phyloP scores from a whole-genome alignment of 2,113 vertebrate species.

The Ailuropoda melanoleuca region DNA sequence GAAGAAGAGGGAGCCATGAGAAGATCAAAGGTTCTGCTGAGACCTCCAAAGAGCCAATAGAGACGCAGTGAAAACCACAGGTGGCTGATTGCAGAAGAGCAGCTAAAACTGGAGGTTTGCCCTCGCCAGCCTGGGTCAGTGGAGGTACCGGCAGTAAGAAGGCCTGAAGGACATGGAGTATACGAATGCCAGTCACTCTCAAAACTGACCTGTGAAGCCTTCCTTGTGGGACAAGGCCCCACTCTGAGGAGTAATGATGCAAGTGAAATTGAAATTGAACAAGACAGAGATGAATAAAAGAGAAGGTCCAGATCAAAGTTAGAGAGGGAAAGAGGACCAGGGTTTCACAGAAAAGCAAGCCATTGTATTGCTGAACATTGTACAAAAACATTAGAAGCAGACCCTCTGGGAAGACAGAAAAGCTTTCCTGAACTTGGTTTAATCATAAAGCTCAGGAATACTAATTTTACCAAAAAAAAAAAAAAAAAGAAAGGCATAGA shows the following conservation, averaged over 20 bases:
- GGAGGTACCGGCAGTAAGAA: background rate
- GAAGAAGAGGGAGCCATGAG: too few species aligned
- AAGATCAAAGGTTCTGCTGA: too few species aligned
- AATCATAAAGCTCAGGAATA: background rate
- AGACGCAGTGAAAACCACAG: background rate
- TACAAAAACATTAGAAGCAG: background rate
- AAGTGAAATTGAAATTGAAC: background rate
- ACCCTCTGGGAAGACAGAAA: background rate
- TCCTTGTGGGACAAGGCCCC: background rate
- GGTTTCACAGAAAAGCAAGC: background rate
- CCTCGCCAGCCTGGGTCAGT: background rate
- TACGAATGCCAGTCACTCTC: background rate
- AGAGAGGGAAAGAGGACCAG: background rate
- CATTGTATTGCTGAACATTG: background rate
- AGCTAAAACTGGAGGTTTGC: background rate
- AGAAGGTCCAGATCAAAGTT: background rate
- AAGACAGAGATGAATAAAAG: background rate
- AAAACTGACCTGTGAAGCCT: background rate
- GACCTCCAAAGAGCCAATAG: background rate
- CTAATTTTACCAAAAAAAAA: background rate
- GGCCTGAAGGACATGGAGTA: background rate
- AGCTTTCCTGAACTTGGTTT: background rate
- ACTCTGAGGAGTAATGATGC: background rate
- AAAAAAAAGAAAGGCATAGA: background rate
- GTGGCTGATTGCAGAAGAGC: background rate